phyloP scores from a whole-genome alignment of 2,888 invertebrate species.

The Dynastes grantii region DNA sequence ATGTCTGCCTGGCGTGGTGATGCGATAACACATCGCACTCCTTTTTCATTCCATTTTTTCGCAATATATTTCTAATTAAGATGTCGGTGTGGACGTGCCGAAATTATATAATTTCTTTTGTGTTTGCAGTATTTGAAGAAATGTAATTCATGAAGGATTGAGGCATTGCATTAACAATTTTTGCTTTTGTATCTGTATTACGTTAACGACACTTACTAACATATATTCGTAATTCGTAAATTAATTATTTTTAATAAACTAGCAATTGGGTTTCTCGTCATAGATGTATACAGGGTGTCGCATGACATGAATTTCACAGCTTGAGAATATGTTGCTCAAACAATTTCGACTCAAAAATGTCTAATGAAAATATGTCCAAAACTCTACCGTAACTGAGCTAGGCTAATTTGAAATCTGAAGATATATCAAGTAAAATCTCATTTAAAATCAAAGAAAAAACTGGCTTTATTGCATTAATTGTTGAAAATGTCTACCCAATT shows the following conservation, averaged over 20 bases:
- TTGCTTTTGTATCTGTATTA: not conserved
- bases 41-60: constrained; percentile 22
- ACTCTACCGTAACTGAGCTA: too few species aligned
- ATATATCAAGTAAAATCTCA: too few species aligned
- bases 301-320: too few species aligned
- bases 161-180: not conserved
- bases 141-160: not conserved
- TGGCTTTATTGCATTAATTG: too few species aligned
- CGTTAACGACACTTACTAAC: not conserved
- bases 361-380: too few species aligned
- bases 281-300: too few species aligned
- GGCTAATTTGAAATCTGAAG: too few species aligned
- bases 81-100: not conserved
- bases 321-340: too few species aligned
- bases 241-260: not conserved
- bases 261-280: too few species aligned
- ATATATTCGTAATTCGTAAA: not conserved
- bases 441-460: too few species aligned
- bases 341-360: too few species aligned
- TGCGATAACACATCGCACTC: not conserved
- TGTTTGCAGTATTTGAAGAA: not conserved
- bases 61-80: constrained; percentile 30
- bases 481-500: too few species aligned
- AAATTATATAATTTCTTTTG: not conserved
- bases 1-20: constrained; percentile 9